A percentile compares a stretch with the other conserved stretches of the same genome.
phyloP scores from a whole-genome alignment of 2,113 vertebrate species.

The Rhineura floridana region DNA sequence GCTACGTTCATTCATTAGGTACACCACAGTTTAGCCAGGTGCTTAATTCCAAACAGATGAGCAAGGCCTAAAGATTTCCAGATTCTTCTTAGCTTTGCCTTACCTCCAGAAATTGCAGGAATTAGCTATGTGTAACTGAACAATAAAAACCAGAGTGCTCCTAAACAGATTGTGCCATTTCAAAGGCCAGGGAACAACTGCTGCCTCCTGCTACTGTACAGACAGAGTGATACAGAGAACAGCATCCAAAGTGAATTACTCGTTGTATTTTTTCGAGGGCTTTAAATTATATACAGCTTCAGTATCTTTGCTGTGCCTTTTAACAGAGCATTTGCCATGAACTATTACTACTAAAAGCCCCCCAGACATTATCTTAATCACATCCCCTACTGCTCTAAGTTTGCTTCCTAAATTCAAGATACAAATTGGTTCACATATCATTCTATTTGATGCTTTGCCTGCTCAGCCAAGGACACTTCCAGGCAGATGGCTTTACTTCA shows the following conservation, averaged over 20 bases:
- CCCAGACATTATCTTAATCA: constrained; percentile 44
- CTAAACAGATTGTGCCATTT: neutral
- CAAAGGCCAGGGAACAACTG: neutral
- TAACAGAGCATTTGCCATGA: neutral
- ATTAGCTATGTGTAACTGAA: neutral
- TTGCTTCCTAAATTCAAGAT: constrained; percentile 51
- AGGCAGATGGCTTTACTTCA: neutral
- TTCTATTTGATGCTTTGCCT: neutral
- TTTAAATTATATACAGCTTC: neutral
- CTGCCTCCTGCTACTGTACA: neutral
- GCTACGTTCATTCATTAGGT: constrained; percentile 12
- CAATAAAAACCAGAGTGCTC: constrained; percentile 10
- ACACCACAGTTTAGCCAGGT: constrained; percentile 27
- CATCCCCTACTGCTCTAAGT: constrained; percentile 40
- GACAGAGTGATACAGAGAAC: neutral
- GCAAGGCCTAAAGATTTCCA: constrained; percentile 8
- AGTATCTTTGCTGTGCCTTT: neutral
- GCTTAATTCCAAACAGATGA: constrained; percentile 9
- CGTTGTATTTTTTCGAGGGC: neutral
- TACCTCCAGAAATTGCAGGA: constrained; percentile 8
- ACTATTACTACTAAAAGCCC: neutral
- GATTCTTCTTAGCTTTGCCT: neutral
- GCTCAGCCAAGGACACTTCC: neutral
- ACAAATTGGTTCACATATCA: neutral
- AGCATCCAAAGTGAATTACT: neutral